These are phyloP conservation scores for Capromys pilorides DNA, from an alignment of 2,797 vertebrate genomes.

Conservation along the genomic window DNA sequence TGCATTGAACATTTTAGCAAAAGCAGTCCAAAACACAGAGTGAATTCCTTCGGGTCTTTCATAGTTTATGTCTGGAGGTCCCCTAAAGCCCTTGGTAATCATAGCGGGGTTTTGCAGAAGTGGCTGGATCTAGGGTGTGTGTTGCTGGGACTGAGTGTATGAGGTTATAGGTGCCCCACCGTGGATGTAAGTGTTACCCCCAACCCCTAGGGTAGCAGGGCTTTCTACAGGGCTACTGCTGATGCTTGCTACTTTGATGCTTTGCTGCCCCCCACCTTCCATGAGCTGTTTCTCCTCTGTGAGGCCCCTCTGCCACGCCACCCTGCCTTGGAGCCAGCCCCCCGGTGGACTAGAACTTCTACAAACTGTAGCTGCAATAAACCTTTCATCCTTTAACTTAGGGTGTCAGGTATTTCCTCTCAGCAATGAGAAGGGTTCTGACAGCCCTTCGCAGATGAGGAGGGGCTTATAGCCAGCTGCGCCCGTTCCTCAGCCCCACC, in stretches of 20 bases:
- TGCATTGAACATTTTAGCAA: neutral
- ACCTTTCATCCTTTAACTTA: neutral
- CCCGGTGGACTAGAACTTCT: neutral
- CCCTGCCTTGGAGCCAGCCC: neutral
- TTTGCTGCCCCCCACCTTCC: neutral
- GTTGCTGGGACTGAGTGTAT: neutral
- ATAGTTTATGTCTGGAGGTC: neutral
- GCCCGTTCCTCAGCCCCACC: accelerated
- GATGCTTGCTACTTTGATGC: neutral
- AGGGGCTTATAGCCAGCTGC: neutral
- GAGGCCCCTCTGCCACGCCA: neutral
- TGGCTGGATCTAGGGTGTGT: neutral
- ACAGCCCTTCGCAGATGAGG: neutral
- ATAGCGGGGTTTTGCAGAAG: neutral
- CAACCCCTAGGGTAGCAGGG: neutral
- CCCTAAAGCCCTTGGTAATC: neutral
- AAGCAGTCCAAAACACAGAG: neutral
- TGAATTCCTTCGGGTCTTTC: neutral
- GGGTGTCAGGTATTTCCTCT: neutral
- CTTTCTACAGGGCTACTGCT: neutral
- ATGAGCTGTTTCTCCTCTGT: neutral
- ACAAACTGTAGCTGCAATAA: neutral
- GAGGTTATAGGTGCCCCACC: neutral
- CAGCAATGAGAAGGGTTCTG: neutral
- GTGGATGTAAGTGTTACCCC: neutral